Evolutionary conservation across 2,888 invertebrate genomes (phyloP).

Genomic region (Scelioninae gen. 1): DNA sequence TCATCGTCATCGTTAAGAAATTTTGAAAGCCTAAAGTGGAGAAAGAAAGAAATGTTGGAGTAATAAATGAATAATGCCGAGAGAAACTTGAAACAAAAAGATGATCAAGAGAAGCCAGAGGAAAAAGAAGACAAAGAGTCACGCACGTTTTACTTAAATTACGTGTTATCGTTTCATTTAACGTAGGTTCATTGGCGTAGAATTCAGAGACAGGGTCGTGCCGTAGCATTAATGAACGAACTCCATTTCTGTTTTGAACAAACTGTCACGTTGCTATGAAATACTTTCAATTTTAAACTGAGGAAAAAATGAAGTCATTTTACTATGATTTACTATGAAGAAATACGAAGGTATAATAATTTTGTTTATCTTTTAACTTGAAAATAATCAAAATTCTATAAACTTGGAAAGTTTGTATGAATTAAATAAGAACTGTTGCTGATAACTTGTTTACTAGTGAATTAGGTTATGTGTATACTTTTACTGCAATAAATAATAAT

Average conservation of each 20-base stretch:
- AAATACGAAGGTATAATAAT: too few species aligned
- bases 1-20: slow-evolving; percentile 40
- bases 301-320: too few species aligned
- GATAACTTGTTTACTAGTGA: too few species aligned
- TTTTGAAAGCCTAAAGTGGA: background rate
- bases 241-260: slow-evolving; percentile 40
- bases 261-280: slow-evolving; percentile 23
- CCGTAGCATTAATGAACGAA: slow-evolving; percentile 69
- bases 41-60: background rate
- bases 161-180: slow-evolving; percentile 66
- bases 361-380: too few species aligned
- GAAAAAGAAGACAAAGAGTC: slow-evolving; percentile 42
- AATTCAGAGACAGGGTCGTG: slow-evolving; percentile 70
- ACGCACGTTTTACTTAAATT: slow-evolving; percentile 67
- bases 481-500: too few species aligned
- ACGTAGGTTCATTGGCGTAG: slow-evolving; percentile 70
- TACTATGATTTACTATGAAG: too few species aligned
- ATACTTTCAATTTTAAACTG: background rate
- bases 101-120: background rate
- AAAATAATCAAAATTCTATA: too few species aligned
- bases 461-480: too few species aligned
- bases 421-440: too few species aligned
- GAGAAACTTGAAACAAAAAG: slow-evolving; percentile 8
- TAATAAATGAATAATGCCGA: slow-evolving; percentile 8
- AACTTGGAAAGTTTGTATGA: too few species aligned